These are phyloP conservation scores for Andrena camellia DNA, from an alignment of 2,888 invertebrate genomes.

Conservation along the genomic window DNA sequence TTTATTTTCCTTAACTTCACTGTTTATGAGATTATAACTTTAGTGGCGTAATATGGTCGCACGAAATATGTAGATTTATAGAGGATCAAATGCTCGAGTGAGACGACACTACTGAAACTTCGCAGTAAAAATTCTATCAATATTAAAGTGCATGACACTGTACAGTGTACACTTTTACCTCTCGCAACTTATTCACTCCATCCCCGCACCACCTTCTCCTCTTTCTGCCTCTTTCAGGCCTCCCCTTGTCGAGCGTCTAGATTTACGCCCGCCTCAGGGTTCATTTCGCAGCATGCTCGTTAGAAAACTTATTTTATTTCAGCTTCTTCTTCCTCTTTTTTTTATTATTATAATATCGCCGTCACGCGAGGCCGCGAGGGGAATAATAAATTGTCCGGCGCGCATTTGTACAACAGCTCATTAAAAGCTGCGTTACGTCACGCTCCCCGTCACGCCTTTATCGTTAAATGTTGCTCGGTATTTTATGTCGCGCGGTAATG, in stretches of 20 bases:
- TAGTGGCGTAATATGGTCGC: too few species aligned
- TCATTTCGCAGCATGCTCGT: constrained; percentile 4
- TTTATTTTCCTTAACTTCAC: too few species aligned
- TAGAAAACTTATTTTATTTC: not conserved
- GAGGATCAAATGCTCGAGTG: too few species aligned
- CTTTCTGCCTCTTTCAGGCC: not conserved
- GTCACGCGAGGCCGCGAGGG: not conserved
- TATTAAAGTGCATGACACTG: not conserved
- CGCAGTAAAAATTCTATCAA: not conserved
- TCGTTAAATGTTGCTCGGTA: not conserved
- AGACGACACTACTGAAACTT: too few species aligned
- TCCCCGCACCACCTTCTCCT: not conserved
- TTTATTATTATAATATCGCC: not conserved
- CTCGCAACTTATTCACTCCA: not conserved
- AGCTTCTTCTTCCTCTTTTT: not conserved
- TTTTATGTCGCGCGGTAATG: not conserved
- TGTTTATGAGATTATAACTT: too few species aligned
- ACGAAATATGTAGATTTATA: too few species aligned
- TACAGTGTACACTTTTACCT: not conserved
- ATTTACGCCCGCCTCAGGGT: not conserved
- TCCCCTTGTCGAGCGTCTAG: not conserved
- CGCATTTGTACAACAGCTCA: not conserved
- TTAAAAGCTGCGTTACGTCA: not conserved
- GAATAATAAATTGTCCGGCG: not conserved
- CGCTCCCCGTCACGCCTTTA: not conserved